These are phyloP conservation scores for Pammene aurita DNA, from an alignment of 2,888 invertebrate species.

Conservation along the genomic window DNA sequence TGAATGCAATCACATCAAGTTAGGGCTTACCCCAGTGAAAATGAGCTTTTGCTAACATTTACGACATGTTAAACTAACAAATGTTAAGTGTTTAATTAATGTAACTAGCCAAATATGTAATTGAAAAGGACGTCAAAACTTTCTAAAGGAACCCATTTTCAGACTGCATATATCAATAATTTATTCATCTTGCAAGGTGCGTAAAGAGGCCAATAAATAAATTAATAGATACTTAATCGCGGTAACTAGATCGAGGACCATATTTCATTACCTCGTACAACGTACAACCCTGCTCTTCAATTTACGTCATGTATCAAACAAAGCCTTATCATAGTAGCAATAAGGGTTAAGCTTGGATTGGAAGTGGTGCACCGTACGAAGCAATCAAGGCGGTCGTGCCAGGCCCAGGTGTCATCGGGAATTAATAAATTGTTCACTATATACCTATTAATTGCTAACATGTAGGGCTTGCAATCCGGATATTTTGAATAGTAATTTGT, in stretches of 20 bases:
- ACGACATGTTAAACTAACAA: no score
- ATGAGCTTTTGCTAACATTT: no score
- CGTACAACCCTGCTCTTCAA: constrained; percentile 6
- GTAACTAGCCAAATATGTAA: no score
- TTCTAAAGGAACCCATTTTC: neutral
- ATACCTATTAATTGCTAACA: constrained; percentile 6
- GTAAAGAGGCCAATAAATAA: neutral
- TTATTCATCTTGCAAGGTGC: constrained; percentile 9
- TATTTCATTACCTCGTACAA: constrained; percentile 27
- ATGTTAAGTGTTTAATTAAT: no score
- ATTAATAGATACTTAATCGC: no score
- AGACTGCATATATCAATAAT: neutral
- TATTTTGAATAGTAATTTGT: no score
- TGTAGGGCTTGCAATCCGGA: no score
- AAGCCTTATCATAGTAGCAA: constrained; percentile 8
- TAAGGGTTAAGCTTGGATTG: neutral
- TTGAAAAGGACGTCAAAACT: neutral
- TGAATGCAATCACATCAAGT: no score
- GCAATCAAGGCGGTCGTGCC: constrained; percentile 42
- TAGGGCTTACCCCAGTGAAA: no score
- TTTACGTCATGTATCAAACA: neutral
- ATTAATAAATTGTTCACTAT: constrained; percentile 33
- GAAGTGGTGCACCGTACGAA: constrained; percentile 30
- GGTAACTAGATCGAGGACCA: constrained; percentile 28
- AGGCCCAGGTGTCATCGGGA: constrained; percentile 39